These are phyloP conservation scores for Diarsia rubi DNA, from an alignment of 2,888 invertebrate species.

Conservation along the genomic window DNA sequence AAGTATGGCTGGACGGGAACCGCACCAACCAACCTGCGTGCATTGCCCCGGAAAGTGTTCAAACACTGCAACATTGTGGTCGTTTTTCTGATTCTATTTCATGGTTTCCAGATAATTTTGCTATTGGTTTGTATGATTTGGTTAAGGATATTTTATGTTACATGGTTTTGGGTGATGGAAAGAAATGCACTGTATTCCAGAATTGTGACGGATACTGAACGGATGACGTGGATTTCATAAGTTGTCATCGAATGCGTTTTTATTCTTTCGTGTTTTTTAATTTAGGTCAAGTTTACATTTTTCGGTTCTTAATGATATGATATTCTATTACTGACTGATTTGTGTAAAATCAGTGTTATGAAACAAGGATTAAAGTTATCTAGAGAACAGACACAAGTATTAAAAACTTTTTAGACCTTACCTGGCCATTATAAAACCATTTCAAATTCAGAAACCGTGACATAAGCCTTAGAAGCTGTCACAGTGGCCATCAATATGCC, in stretches of 20 bases:
- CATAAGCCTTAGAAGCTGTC: constrained; percentile 58
- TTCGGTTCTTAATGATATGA: not conserved
- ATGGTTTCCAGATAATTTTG: constrained; percentile 42
- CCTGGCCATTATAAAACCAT: constrained; percentile 36
- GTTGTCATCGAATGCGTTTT: not conserved
- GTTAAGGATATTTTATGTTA: constrained; percentile 23
- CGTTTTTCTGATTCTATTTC: constrained; percentile 33
- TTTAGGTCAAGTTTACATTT: not conserved
- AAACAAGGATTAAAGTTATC: not conserved
- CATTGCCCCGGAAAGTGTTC: constrained; percentile 40
- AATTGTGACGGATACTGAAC: constrained; percentile 34
- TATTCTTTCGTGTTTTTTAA: constrained; percentile 1
- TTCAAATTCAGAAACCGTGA: constrained; percentile 72
- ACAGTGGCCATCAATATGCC: constrained; percentile 76
- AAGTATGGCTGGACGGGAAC: constrained; percentile 20
- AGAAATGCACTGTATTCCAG: constrained; percentile 11
- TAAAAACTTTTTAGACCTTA: constrained; percentile 23
- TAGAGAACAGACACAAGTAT: constrained; percentile 2
- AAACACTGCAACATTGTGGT: constrained; percentile 53
- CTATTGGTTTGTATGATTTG: constrained; percentile 25
- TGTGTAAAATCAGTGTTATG: not conserved
- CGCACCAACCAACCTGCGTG: constrained; percentile 8
- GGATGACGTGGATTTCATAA: constrained; percentile 2
- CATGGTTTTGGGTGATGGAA: constrained; percentile 46
- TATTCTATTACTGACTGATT: not conserved